A percentile compares a stretch with the other conserved stretches of the same genome.
Evolutionary conservation across 2,888 invertebrate species (phyloP).

Genomic region (Nephrotoma guestfalica): DNA sequence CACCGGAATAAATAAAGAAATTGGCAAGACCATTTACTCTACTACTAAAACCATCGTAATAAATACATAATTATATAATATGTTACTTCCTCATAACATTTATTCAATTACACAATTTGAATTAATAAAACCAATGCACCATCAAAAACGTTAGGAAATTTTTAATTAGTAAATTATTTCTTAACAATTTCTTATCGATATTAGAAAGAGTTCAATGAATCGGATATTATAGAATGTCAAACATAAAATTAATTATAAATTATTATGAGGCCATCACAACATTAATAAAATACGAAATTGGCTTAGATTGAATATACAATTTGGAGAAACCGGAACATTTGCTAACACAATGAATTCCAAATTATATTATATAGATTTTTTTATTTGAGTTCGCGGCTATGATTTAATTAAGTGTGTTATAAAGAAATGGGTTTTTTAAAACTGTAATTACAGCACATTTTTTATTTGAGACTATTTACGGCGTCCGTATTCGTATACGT

Average conservation of each 20-base stretch:
- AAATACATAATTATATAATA: background rate
- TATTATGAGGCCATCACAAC: background rate
- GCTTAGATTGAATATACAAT: background rate
- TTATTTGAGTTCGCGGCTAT: background rate
- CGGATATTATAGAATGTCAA: background rate
- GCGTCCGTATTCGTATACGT: background rate
- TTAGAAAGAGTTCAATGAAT: background rate
- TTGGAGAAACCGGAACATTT: background rate
- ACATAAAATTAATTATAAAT: background rate
- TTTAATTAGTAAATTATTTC: background rate
- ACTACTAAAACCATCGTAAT: background rate
- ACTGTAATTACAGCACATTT: background rate
- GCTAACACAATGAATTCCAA: background rate
- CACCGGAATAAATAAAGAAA: background rate
- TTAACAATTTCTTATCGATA: background rate
- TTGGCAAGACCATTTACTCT: background rate
- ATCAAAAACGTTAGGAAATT: background rate
- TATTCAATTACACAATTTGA: background rate
- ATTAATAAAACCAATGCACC: background rate
- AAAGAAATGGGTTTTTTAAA: background rate
- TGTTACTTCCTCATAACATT: background rate
- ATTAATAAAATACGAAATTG: background rate
- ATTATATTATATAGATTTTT: background rate
- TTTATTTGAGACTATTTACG: background rate
- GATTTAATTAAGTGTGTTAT: background rate